Base-by-base conservation (phyloP, 2,888 invertebrate genomes). In the Xestia sexstrigata region DNA sequence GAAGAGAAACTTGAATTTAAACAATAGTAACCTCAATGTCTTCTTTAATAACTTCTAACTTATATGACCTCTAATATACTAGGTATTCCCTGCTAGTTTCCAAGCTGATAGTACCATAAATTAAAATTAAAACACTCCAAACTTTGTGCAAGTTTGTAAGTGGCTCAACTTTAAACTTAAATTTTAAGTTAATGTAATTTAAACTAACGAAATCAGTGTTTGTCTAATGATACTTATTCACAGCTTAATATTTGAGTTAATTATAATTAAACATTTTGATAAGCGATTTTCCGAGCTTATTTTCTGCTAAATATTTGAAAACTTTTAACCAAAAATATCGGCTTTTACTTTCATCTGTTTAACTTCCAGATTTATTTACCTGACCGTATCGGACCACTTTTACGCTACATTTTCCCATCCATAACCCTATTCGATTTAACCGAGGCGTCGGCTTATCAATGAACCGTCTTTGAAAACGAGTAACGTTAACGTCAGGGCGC, bases 361-460 rank as follows among this genome's bases (percentile, higher is more conserved):
- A 67, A 74, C 39, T 45, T 42, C 23, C 45, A 45, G 47, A 71
- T 75, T 58, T 86, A 86, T 86, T 83, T 71, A 83, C 84, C 76
- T 83, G 75, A 83, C 75, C 75, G 65, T 86, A 86, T 86, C 84
- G 73, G 47, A 11, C 9, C 35, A 65, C 63, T 76, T 82, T 78
- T 35, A 78, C 69, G 83, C 60, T 60, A 83, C 47, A 83, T 73
- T 76, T 49, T 60, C 74, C 73, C 70, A 86, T 74, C 67, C 55
- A 72, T 74, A 75, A 78, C 77, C 79, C 63, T 63, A 76, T 87
- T 86, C 74, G 72, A 82, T 87, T 79, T 83, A 76, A 78, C 76
- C 62, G 71, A 86, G 23, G 60, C 67, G 49, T 60, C 76, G 72
- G 75, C 81, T 88, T 86, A 89, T 89, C 89, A 86, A 76, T 74